Conservation (phyloP, 2,797 vertebrate genomes). For the Allobates femoralis region DNA sequence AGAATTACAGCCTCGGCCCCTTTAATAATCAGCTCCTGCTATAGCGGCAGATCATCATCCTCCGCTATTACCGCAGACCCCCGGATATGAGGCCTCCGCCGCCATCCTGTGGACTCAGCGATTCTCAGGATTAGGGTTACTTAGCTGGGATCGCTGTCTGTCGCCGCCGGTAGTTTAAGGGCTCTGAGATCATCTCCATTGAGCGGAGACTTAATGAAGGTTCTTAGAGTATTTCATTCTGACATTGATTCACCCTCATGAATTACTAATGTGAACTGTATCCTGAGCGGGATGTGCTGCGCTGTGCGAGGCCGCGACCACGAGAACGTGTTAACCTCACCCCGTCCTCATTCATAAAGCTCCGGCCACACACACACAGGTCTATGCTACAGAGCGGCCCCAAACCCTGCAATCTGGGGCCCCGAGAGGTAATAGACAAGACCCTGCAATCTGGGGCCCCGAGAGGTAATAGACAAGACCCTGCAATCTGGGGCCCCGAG, state of each 20-base stretch:
- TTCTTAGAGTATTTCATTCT: conserved; percentile 67
- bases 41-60: neutral
- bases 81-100: conserved; percentile 1
- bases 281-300: conserved; percentile 32
- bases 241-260: conserved; percentile 71
- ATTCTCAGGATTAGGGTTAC: neutral
- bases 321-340: conserved; percentile 27
- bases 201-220: conserved; percentile 63
- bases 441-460: too few relatives aligned
- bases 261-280: conserved; percentile 76
- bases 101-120: neutral
- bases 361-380: neutral
- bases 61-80: neutral
- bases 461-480: too few relatives aligned
- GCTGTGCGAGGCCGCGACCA: neutral
- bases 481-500: too few relatives aligned
- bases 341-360: conserved; percentile 36
- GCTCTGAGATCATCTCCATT: conserved; percentile 63
- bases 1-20: neutral
- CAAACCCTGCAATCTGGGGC: too few relatives aligned
- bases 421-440: too few relatives aligned
- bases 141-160: neutral
- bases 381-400: neutral
- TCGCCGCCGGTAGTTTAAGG: conserved; percentile 41
- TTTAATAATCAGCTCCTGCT: neutral